These are phyloP conservation scores for Ormyrus rosae DNA, from an alignment of 2,888 invertebrate species.

Conservation along the genomic window DNA sequence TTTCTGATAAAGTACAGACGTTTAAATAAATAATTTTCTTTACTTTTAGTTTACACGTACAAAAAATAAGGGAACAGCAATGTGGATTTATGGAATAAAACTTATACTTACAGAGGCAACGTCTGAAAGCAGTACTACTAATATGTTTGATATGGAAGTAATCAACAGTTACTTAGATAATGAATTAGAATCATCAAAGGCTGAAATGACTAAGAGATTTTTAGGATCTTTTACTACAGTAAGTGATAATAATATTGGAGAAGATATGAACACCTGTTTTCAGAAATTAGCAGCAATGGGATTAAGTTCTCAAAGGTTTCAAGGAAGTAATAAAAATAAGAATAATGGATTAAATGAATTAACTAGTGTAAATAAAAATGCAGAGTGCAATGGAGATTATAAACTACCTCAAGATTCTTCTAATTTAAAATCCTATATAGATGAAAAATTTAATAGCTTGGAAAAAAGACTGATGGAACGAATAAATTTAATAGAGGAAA, in stretches of 20 bases:
- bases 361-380: constrained; percentile 24
- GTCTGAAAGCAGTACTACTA: constrained; percentile 49
- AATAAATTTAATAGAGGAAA: constrained; percentile 69
- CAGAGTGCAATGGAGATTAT: constrained; percentile 17
- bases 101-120: constrained; percentile 66
- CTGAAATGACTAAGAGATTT: constrained; percentile 58
- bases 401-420: constrained; percentile 11
- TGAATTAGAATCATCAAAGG: constrained; percentile 50
- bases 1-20: not conserved
- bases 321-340: constrained; percentile 17
- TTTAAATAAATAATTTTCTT: not conserved
- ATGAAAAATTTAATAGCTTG: constrained; percentile 68
- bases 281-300: constrained; percentile 53
- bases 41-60: constrained; percentile 72
- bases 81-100: constrained; percentile 75
- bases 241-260: constrained; percentile 40
- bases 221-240: constrained; percentile 53
- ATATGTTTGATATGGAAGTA: constrained; percentile 63
- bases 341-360: constrained; percentile 13
- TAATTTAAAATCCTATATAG: constrained; percentile 68
- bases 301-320: constrained; percentile 30
- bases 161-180: constrained; percentile 64
- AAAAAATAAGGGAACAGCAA: constrained; percentile 65
- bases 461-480: constrained; percentile 68
- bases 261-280: constrained; percentile 52